A percentile compares a stretch with the other conserved stretches of the same genome.
These are phyloP conservation scores for Stegostoma tigrinum DNA, from an alignment of 2,113 vertebrate genomes.

Conservation along the genomic window DNA sequence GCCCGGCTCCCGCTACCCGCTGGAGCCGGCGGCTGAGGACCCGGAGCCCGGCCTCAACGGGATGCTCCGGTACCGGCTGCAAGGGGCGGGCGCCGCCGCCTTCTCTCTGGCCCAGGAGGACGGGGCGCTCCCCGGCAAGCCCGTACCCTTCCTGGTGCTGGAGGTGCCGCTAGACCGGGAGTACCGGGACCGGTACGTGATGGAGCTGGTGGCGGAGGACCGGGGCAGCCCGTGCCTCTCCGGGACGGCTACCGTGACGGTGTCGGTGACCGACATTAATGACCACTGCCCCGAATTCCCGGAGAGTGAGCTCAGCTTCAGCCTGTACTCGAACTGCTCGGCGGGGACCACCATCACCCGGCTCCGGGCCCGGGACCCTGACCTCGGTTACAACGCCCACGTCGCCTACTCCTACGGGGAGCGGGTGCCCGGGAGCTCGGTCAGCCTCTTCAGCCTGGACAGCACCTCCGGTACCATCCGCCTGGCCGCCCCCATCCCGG, in stretches of 20 bases:
- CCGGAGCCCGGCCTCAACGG: constrained; percentile 72
- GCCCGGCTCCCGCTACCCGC: constrained; percentile 75
- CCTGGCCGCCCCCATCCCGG: constrained; percentile 68
- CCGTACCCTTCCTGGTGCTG: constrained; percentile 86
- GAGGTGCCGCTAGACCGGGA: constrained; percentile 83
- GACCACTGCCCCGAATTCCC: constrained; percentile 89
- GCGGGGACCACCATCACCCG: constrained; percentile 66
- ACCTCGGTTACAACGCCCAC: constrained; percentile 80
- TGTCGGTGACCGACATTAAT: constrained; percentile 83
- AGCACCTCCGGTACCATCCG: constrained; percentile 70
- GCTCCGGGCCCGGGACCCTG: constrained; percentile 74
- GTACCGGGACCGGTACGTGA: constrained; percentile 72
- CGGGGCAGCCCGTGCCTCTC: constrained; percentile 77
- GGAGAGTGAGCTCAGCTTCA: constrained; percentile 73
- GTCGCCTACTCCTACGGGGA: constrained; percentile 88
- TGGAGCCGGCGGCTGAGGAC: constrained; percentile 86
- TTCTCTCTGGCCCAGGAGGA: constrained; percentile 53
- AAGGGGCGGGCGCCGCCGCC: constrained; percentile 81
- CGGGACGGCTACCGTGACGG: constrained; percentile 81
- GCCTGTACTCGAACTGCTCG: constrained; percentile 77
- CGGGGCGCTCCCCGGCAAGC: too few species aligned
- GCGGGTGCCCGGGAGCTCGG: constrained; percentile 72
- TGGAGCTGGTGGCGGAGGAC: constrained; percentile 85
- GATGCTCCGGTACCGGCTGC: constrained; percentile 87
- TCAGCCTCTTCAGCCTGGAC: constrained; percentile 75